Evolutionary conservation across 2,797 vertebrate genomes (phyloP), one percentile per base, ranked within the genome.

Genomic region (Pseudocheirus occidentalis): DNA sequence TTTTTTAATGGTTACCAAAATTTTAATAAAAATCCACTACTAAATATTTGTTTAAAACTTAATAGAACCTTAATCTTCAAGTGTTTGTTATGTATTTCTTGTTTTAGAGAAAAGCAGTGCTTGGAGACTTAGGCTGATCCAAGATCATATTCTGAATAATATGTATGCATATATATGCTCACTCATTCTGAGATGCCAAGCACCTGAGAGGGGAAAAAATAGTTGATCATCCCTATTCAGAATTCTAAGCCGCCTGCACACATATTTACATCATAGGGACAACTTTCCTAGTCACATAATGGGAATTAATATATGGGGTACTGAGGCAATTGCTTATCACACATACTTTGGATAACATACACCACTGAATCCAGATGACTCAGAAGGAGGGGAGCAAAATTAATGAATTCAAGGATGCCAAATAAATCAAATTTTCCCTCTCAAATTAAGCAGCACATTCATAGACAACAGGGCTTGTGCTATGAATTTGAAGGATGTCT

Each of bases 401-500:
- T 91, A 96, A 96, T 95, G 97, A 98, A 98, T 97, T 91, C 93
- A 95, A 94, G 90, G 21, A 93, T 97, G 62, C 95, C 91, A 92
- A 97, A 96, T 97, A 98, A 98, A 97, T 97, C 66, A 96, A 98
- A 98, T 98, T 98, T 94, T 97, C 87, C 46, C 95, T 97, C 96
- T 98, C 95, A 98, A 98, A 97, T 96, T 93, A 96, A 97, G 94
- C 96, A 98, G 46, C 96, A 97, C 98, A 98, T 97, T 98, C 96
- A 97, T 89, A 98, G 96, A 98, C 98, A 98, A 98, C 62, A 97
- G 97, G 94, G 94, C 95, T 98, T 97, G 93, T 91, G 56, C 94
- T 97, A 94, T 96, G 96, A 98, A 98, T 98, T 53, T 98, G 97
- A 98, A 98, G 96, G 98, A 97, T 97, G 94, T 97, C 46, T 97